Evolutionary conservation across 92 coral and sea anemone genomes (phyloP), one percentile per base, ranked within the genome.

Genomic region (Zoanthus solanderi): DNA sequence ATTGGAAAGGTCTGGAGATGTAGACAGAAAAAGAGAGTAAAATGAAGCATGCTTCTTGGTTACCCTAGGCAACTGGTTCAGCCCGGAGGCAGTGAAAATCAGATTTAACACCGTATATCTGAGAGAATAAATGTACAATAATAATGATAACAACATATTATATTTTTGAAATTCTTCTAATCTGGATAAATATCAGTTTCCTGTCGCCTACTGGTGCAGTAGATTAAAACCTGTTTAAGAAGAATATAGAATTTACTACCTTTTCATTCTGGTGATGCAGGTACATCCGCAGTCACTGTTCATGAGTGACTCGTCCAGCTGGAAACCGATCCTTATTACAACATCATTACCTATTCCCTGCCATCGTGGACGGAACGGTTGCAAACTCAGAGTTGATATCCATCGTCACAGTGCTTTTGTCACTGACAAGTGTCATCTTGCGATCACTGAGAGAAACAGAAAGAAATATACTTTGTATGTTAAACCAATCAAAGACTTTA

Each of bases 351-450:
- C 98, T 1, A 93, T 95, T 89, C 84, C 90, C 78, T 95, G 96
- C 69, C 87, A 86, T 13, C 93, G 92, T 4, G 90, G 90, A 10
- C 85, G 87, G 7, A 72, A 75, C 4, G 79, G 79, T 29, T 84
- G 94, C 44, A 47, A 81, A 52, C 87, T 95, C 77, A 79, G 18
- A 6, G 89, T 94, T 5, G 91, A 91, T 16, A 66, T 95, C 75
- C 80, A 78, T 7, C 79, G 85, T 7, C 98, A 93, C 56, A 89
- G 85, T 28, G 84, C 87, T 28, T 87, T 90, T 52, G 96, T 95
- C 47, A 95, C 98, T 16, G 98, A 95, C 68, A 95, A 88, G 65
- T 95, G 98, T 71, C 72, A 66, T n/a, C 69, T 95, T 54, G 47
- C 74, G 0, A 54, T 95, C 42, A 93, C 96, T 14, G 94, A 95